These are phyloP conservation scores for Drosophila fulvimacula DNA, from an alignment of 2,888 invertebrate species.

Conservation along the genomic window DNA sequence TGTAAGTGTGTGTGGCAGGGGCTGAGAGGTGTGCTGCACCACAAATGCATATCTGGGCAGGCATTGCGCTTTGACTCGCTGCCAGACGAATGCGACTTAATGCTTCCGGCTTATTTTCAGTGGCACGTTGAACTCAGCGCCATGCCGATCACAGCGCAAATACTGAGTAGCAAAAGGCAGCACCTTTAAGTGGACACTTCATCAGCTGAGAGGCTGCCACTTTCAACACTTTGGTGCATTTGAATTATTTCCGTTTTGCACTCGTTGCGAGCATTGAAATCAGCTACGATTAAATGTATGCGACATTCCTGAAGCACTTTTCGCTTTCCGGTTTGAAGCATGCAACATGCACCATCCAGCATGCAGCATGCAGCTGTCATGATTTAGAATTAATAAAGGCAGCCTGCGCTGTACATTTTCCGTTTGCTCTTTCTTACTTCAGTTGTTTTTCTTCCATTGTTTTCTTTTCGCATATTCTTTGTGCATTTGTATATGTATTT, in stretches of 20 bases:
- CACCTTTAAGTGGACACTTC: constrained; percentile 62
- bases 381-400: constrained; percentile 77
- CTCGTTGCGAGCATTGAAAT: constrained; percentile 23
- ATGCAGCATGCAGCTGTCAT: constrained; percentile 34
- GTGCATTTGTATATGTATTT: constrained; percentile 11
- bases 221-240: constrained; percentile 49
- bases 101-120: constrained; percentile 41
- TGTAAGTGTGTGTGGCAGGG: background rate
- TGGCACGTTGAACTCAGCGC: constrained; percentile 37
- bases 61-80: constrained; percentile 22
- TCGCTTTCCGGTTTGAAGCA: constrained; percentile 40
- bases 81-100: constrained; percentile 24
- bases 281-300: constrained; percentile 26
- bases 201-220: constrained; percentile 41
- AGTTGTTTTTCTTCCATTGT: background rate
- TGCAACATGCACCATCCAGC: background rate
- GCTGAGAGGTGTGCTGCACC: background rate
- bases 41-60: constrained; percentile 37
- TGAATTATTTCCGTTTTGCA: constrained; percentile 62
- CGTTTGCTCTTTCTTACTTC: constrained; percentile 11
- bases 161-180: constrained; percentile 42
- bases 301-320: constrained; percentile 28
- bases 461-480: constrained; percentile 6
- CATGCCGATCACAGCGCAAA: constrained; percentile 42
- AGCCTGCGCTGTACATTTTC: constrained; percentile 37